Conservation (phyloP, 1,140 invertebrate genomes). For the Prorops nasuta region DNA sequence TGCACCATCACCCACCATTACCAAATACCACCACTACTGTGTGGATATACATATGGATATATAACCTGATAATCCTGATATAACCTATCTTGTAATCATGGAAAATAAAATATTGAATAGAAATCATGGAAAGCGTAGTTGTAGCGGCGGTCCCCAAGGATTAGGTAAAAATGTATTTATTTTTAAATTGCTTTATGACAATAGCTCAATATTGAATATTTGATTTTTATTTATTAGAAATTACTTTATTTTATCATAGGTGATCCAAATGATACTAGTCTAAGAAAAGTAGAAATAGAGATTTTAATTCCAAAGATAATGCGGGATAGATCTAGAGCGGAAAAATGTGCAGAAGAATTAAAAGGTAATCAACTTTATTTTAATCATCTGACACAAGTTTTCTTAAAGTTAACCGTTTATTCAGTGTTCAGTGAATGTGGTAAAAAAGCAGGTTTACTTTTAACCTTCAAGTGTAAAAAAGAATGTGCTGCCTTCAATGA, state of each 20-base stretch:
- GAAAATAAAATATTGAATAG: too few species aligned
- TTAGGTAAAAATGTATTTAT: slow-evolving; percentile 50
- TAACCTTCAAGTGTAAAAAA: slow-evolving; percentile 72
- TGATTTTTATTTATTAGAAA: not conserved
- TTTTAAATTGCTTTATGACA: not conserved
- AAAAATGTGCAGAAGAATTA: slow-evolving; percentile 75
- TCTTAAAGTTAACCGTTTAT: not conserved
- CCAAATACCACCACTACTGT: too few species aligned
- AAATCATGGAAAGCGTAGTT: too few species aligned
- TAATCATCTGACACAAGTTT: not conserved
- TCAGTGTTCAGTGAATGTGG: slow-evolving; percentile 71
- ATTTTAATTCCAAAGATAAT: slow-evolving; percentile 84
- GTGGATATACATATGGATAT: too few species aligned
- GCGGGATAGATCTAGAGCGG: slow-evolving; percentile 71
- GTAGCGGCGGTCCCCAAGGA: slow-evolving; percentile 60
- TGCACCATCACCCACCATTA: too few species aligned
- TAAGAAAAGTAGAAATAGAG: slow-evolving; percentile 82
- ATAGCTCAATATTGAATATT: not conserved
- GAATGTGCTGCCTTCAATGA: slow-evolving; percentile 68
- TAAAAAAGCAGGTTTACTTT: slow-evolving; percentile 64
- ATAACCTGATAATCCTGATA: too few species aligned
- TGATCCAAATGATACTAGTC: slow-evolving; percentile 76
- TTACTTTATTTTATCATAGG: slow-evolving; percentile 60
- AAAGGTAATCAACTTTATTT: slow-evolving; percentile 47
- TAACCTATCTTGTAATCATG: too few species aligned